Evolutionary conservation across 2,797 vertebrate genomes (phyloP).

Genomic region (Pterois miles): DNA sequence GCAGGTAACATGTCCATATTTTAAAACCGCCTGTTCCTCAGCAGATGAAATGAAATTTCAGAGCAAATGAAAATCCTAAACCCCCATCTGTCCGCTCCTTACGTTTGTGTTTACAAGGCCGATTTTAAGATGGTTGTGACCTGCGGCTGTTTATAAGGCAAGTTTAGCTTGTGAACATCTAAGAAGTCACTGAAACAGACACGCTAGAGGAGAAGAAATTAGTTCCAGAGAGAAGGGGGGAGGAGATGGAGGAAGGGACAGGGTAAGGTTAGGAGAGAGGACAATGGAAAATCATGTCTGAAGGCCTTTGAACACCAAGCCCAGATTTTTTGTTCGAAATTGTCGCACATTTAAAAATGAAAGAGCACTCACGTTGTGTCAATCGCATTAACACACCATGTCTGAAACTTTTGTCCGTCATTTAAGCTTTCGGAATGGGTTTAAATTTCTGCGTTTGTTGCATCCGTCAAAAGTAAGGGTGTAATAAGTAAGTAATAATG

Average conservation of each 20-base stretch:
- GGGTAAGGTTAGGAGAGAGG: background rate
- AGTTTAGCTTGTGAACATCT: conserved; percentile 57
- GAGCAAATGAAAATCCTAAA: conserved; percentile 19
- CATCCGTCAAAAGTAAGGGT: no score
- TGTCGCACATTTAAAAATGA: no score
- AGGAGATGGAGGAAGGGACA: conserved; percentile 5
- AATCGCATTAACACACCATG: no score
- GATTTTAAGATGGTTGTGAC: conserved; percentile 61
- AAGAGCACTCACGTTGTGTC: no score
- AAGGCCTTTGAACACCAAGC: background rate
- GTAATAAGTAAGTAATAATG: no score
- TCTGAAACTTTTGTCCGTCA: no score
- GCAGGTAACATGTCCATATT: conserved; percentile 40
- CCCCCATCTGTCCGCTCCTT: conserved; percentile 13
- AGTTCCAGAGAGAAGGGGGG: conserved; percentile 39
- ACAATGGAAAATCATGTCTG: conserved; percentile 1
- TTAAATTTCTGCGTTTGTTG: no score
- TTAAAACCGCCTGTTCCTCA: conserved; percentile 27
- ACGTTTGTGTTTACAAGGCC: conserved; percentile 60
- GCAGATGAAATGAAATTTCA: conserved; percentile 50
- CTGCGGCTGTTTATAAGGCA: conserved; percentile 61
- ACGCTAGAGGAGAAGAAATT: conserved; percentile 33
- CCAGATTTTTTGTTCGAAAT: no score
- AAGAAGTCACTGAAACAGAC: conserved; percentile 42
- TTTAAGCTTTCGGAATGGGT: no score